Base-by-base conservation (phyloP, 1,140 invertebrate species). In the Hylaeus volcanicus region DNA sequence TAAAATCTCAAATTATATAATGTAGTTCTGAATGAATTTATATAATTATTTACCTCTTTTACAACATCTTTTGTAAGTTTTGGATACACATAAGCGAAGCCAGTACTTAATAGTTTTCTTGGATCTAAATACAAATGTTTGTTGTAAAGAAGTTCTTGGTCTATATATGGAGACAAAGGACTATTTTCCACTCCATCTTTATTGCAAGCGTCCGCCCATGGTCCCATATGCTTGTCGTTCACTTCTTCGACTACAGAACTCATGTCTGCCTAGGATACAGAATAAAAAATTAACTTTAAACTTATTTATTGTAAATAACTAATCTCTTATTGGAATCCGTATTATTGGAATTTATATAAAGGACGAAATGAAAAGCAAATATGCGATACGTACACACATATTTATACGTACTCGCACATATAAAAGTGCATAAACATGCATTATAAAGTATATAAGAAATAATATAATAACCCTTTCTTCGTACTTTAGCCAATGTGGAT, bases 191-290 rank as follows among this genome's bases (percentile, higher is more conserved):
- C 95, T 61, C 94, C 94, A 93, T 97, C 96, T 83, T 94, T 93
- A 79, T 95, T 94, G 91, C 97, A 98, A 65, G 97, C 95, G 88
- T 96, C 96, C 5, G 97, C 97, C 98, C 98, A 99, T 9, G 97
- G 97, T 1, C 95, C 95, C 93, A 98, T 95, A 92, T 98, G 98
- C 90, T 98, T 98, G 90, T 98, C 98, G 92, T 98, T 98, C 0
- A 97, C 97, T 87, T 98, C 97, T 82, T 98, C 97, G 0, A 97
- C 96, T 45, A 98, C 95, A 41, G 94, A 94, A n/a, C 94, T 94
- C 92, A 97, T 94, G 92, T 97, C 96, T 41, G 93, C 93, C 96
- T 96, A 86, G 8, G 93, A 90, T 79, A 80, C 65, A 73, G 79
- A 26, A 48, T 48, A 48, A 61, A 56, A 75, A 61, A 45, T 41